Evolutionary conservation across 2,113 vertebrate species (phyloP), one percentile per base, ranked within the genome.

Genomic region (Gopherus flavomarginatus): DNA sequence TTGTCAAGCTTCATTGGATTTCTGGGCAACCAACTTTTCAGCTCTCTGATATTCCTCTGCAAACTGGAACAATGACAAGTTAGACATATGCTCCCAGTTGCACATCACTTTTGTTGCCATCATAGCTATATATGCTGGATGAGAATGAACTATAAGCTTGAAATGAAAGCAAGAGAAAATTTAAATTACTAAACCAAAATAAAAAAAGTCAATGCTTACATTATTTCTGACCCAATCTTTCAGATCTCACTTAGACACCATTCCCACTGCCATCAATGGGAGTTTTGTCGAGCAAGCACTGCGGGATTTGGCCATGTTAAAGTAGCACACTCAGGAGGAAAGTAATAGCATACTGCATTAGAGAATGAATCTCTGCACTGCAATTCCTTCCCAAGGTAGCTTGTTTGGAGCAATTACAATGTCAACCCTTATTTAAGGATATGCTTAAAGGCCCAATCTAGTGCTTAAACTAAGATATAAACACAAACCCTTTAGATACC

Each of bases 1-100:
- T 99, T 99, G 97, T 99, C 99, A 8, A 99, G 98, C 98, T 99
- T 99, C 99, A 99, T 99, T 8, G 99, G 99, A 96, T 99, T 99
- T 96, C 98, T 98, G 31, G 99, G 99, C 96, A 99, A 97, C 99
- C 99, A 99, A 27, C 99, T 99, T 96, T 99, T 99, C 81, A 99
- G 94, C 96, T 99, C 99, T 93, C 98, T 98, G 93, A 99, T 99
- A 92, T 99, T 99, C 94, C 98, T 98, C 97, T 99, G 99, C 96
- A 99, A 98, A 96, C 99, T 99, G 98, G 97, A 97, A 96, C 50
- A 59, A 57, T 1, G 75, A 85, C n/a, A 85, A 83, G 83, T 79
- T 56, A 96, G 69, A 90, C 53, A 47, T 72, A 86, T 0, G 0
- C 17, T 92, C 22, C 72, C 26, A 7, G 0, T 2, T n/a, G 26